Percentiles rank a stretch among this genome's conserved stretches.
These are phyloP conservation scores for Cosmia trapezina DNA, from an alignment of 2,888 invertebrate species.

Conservation along the genomic window DNA sequence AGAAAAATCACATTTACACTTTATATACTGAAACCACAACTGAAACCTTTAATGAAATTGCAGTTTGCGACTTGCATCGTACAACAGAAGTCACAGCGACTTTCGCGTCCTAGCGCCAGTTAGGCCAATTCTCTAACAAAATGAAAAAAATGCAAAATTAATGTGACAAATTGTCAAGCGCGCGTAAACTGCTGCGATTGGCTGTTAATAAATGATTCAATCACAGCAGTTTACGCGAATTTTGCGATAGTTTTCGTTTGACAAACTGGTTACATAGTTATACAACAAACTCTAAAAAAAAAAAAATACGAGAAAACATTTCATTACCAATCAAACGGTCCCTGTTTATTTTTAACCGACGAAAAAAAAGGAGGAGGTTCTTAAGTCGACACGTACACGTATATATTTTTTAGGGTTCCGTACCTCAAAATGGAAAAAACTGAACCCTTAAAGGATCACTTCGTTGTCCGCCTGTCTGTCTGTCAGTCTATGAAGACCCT, in stretches of 20 bases:
- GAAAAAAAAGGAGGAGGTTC: too few relatives aligned
- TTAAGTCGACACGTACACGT: too few relatives aligned
- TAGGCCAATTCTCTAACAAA: not conserved
- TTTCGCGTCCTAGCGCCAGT: not conserved
- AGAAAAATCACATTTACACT: not conserved
- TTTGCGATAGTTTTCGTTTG: not conserved
- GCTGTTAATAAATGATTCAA: too few relatives aligned
- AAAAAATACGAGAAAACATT: too few relatives aligned
- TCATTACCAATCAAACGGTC: not conserved
- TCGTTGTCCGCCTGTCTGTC: too few relatives aligned
- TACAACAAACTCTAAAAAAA: too few relatives aligned
- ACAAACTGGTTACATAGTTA: too few relatives aligned
- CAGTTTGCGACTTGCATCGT: not conserved
- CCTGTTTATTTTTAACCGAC: not conserved
- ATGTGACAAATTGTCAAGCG: not conserved
- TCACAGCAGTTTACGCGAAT: not conserved
- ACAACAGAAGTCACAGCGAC: not conserved
- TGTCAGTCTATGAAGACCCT: too few relatives aligned
- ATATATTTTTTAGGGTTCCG: too few relatives aligned
- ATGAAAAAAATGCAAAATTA: not conserved
- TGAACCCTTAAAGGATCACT: too few relatives aligned
- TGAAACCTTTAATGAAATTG: not conserved
- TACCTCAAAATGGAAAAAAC: too few relatives aligned
- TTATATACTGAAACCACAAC: not conserved
- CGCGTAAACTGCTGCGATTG: too few relatives aligned